These are phyloP conservation scores for Cataglyphis altisquamis DNA, from an alignment of 2,888 invertebrate genomes.

Conservation along the genomic window DNA sequence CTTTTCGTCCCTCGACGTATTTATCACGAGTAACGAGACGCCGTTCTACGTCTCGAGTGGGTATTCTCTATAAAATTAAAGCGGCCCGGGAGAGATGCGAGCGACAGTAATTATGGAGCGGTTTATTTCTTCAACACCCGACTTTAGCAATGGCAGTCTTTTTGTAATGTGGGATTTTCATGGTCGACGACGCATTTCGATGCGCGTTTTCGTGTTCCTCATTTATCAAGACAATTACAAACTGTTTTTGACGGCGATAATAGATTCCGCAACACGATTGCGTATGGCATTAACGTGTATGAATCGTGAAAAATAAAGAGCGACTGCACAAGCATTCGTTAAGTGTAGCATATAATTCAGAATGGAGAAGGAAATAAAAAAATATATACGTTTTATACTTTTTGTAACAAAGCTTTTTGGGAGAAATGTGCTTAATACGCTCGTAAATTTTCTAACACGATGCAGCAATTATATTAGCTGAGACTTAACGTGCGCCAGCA, in stretches of 20 bases:
- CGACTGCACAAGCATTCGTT: background rate
- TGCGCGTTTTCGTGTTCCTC: background rate
- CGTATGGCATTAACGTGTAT: background rate
- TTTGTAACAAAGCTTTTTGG: too few species aligned
- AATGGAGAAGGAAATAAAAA: background rate
- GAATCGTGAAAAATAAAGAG: background rate
- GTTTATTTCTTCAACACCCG: constrained; percentile 21
- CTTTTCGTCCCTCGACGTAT: constrained; percentile 16
- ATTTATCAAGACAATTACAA: constrained; percentile 10
- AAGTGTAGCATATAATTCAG: background rate
- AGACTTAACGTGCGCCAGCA: constrained; percentile 3
- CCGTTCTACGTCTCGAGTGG: background rate
- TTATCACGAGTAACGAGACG: constrained; percentile 46
- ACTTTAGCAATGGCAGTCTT: constrained; percentile 27
- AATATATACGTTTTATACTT: background rate
- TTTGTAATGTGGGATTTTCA: constrained; percentile 40
- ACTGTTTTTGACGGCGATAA: background rate
- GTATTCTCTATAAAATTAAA: constrained; percentile 53
- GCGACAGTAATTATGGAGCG: constrained; percentile 46
- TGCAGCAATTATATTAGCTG: constrained; percentile 12
- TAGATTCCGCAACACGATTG: background rate
- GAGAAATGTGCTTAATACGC: background rate
- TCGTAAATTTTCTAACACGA: background rate
- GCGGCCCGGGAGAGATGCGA: constrained; percentile 34
- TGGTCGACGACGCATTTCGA: background rate